Percentiles rank a stretch among this genome's conserved stretches.
Evolutionary conservation across 2,797 vertebrate genomes (phyloP).

Genomic region (Channallabes apus): DNA sequence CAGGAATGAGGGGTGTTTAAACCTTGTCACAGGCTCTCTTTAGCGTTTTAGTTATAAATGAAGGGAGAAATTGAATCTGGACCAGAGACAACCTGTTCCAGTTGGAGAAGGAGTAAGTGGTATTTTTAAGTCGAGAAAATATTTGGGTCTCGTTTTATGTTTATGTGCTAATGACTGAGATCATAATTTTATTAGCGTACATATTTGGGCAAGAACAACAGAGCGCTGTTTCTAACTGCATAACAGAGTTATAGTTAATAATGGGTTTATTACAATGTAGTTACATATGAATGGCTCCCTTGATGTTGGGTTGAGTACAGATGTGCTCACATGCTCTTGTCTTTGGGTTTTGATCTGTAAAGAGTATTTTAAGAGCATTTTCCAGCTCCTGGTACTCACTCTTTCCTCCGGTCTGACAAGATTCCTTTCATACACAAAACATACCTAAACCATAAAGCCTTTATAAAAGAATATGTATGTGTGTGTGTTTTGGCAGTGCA

Average conservation of each 20-base stretch:
- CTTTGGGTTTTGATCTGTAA: slow-evolving; percentile 22
- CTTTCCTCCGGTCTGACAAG: slow-evolving; percentile 31
- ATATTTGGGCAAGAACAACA: not conserved
- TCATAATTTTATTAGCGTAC: not conserved
- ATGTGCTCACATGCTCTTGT: not conserved
- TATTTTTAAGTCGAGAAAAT: not conserved
- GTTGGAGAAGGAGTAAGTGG: too few species aligned
- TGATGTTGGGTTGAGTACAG: not conserved
- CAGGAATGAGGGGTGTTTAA: slow-evolving; percentile 15
- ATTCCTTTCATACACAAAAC: slow-evolving; percentile 31
- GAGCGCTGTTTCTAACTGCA: not conserved
- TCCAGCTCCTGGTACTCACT: slow-evolving; percentile 19
- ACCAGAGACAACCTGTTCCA: not conserved
- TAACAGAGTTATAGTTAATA: not conserved
- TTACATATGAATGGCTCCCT: not conserved
- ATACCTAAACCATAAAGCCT: slow-evolving; percentile 29
- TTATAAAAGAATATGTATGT: slow-evolving; percentile 11
- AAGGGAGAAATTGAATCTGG: slow-evolving; percentile 15
- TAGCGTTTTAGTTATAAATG: slow-evolving; percentile 38
- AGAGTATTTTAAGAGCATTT: slow-evolving; percentile 47
- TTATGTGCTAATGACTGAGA: not conserved
- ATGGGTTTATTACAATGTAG: slow-evolving; percentile 16
- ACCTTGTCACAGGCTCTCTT: slow-evolving; percentile 10
- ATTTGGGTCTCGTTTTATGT: not conserved
- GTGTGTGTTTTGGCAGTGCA: slow-evolving; percentile 44